These are phyloP conservation scores for Mohoua ochrocephala DNA, from an alignment of 2,113 vertebrate genomes.

Conservation along the genomic window DNA sequence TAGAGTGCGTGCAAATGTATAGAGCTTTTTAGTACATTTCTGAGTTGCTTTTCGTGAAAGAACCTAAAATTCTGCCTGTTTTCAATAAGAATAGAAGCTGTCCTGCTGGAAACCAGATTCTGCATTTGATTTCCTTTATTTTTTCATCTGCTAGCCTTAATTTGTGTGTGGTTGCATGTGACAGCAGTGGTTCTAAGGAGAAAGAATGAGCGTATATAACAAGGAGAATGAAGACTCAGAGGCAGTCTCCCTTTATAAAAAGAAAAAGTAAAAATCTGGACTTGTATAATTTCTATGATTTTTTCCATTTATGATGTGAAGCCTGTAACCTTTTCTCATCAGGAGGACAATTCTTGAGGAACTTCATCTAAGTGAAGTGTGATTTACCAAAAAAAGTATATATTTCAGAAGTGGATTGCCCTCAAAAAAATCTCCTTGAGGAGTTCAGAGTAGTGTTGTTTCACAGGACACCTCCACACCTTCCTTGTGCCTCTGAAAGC, in stretches of 20 bases:
- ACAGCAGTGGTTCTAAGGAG: not conserved
- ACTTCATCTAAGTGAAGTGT: not conserved
- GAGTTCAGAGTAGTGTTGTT: not conserved
- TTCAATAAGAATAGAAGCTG: not conserved
- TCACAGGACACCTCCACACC: not conserved
- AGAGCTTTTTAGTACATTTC: not conserved
- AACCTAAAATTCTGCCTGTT: not conserved
- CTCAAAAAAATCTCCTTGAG: not conserved
- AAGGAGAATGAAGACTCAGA: not conserved
- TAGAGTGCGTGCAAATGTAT: not conserved
- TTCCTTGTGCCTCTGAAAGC: not conserved
- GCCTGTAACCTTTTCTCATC: not conserved
- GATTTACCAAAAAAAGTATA: not conserved
- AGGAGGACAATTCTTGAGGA: not conserved
- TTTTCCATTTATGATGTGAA: not conserved
- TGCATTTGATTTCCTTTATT: not conserved
- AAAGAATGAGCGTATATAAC: not conserved
- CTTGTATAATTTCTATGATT: not conserved
- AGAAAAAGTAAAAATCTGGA: not conserved
- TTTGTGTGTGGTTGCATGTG: not conserved
- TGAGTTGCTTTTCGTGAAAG: not conserved
- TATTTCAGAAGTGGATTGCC: not conserved
- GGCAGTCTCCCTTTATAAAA: not conserved
- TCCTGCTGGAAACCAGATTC: not conserved
- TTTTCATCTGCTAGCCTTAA: constrained; percentile 1